Evolutionary conservation across 2,888 invertebrate genomes (phyloP).

Genomic region (Elgonia sp.): DNA sequence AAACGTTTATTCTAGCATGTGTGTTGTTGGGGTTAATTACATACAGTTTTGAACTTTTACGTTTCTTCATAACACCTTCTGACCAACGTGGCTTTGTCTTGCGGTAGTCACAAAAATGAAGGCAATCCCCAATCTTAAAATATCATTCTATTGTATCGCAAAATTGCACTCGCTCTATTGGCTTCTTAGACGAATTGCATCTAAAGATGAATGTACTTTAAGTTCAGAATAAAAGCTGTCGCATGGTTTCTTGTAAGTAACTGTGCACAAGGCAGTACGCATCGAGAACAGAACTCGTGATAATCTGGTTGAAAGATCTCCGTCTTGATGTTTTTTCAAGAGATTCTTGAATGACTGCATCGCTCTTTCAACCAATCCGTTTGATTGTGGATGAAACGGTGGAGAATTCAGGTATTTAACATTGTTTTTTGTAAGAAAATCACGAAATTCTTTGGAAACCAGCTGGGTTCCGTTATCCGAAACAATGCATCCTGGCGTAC

Average conservation of each 20-base stretch:
- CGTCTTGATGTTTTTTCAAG: neutral
- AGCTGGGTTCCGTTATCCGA: constrained; percentile 37
- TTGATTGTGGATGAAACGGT: constrained; percentile 23
- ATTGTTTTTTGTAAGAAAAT: constrained; percentile 1
- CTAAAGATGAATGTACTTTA: neutral
- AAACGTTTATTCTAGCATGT: no score
- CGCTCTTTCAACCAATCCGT: constrained; percentile 12
- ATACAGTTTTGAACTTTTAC: constrained; percentile 1
- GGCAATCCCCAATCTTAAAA: neutral
- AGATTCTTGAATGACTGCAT: constrained; percentile 2
- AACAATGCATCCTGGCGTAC: neutral
- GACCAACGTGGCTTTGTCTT: constrained; percentile 13
- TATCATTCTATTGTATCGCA: neutral
- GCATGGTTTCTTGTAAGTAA: neutral
- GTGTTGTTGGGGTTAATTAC: no score
- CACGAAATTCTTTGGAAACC: constrained; percentile 18
- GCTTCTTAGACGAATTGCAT: neutral
- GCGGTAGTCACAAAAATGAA: constrained; percentile 24
- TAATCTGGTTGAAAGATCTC: constrained; percentile 3
- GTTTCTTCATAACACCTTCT: neutral
- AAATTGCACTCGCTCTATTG: neutral
- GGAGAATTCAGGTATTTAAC: constrained; percentile 22
- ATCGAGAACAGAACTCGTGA: constrained; percentile 29
- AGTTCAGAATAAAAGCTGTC: constrained; percentile 16
- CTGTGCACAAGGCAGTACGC: constrained; percentile 15